phyloP scores from a whole-genome alignment of 2,888 invertebrate genomes.

The Drosophila limbata region DNA sequence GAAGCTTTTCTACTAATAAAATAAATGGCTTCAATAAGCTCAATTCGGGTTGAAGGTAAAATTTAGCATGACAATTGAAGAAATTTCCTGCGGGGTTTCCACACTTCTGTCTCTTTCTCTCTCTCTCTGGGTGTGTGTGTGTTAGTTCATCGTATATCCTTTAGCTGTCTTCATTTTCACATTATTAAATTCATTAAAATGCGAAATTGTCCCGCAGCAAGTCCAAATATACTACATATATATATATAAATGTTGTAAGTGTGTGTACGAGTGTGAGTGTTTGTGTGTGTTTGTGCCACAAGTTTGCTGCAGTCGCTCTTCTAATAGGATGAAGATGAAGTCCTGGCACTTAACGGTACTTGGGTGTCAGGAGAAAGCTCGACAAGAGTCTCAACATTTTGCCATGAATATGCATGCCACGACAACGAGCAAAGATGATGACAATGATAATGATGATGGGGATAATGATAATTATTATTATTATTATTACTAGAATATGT shows the following conservation, averaged over 20 bases:
- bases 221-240: conserved; percentile 30
- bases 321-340: conserved; percentile 20
- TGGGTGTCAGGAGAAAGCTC: conserved; percentile 36
- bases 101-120: conserved; percentile 6
- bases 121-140: conserved; percentile 2
- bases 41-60: conserved; percentile 3
- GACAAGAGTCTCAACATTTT: conserved; percentile 15
- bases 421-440: conserved; percentile 2
- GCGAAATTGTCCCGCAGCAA: conserved; percentile 61
- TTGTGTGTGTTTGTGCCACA: conserved; percentile 29
- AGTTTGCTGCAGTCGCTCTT: conserved; percentile 34
- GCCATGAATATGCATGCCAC: conserved; percentile 48
- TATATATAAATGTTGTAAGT: conserved; percentile 14
- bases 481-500: conserved; percentile 26
- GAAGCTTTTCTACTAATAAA: not conserved
- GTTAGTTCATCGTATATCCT: conserved; percentile 23
- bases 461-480: conserved; percentile 25
- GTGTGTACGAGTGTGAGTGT: conserved; percentile 10
- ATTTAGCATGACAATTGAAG: conserved; percentile 3
- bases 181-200: conserved; percentile 80
- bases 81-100: conserved; percentile 8
- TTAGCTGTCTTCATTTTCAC: conserved; percentile 74
- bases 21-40: not conserved
- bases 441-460: conserved; percentile 11
- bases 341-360: conserved; percentile 65